A percentile compares a stretch with the other conserved stretches of the same genome.
phyloP scores from a whole-genome alignment of 2,113 vertebrate species.

The Urocolius indicus region DNA sequence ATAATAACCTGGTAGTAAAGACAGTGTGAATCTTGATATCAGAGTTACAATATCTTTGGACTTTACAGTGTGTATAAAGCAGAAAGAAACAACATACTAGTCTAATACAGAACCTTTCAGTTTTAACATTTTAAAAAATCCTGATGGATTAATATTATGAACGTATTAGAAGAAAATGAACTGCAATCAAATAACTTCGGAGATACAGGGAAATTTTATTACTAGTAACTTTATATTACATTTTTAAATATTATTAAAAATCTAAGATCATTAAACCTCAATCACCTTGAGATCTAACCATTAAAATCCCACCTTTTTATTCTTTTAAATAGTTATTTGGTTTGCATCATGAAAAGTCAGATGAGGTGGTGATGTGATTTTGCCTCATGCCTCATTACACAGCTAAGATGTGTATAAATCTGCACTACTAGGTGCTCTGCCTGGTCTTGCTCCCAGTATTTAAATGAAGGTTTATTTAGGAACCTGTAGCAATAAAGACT shows the following conservation, averaged over 20 bases:
- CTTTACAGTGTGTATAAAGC: not conserved
- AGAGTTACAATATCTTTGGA: not conserved
- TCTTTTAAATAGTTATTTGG: not conserved
- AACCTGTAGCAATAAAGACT: not conserved
- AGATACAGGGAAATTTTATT: not conserved
- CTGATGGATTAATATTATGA: not conserved
- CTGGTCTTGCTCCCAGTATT: not conserved
- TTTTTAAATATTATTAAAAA: not conserved
- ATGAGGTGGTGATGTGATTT: not conserved
- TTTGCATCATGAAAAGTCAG: not conserved
- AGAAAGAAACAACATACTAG: not conserved
- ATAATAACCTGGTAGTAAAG: not conserved
- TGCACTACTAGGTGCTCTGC: not conserved
- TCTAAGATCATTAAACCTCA: not conserved
- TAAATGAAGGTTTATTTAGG: slow-evolving; percentile 20
- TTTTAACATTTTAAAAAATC: not conserved
- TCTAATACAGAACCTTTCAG: not conserved
- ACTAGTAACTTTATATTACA: not conserved
- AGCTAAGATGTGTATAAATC: not conserved
- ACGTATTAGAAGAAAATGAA: not conserved
- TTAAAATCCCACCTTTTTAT: not conserved
- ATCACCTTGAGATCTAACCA: not conserved
- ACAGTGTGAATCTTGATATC: not conserved
- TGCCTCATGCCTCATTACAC: not conserved
- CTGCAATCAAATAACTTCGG: not conserved